phyloP scores from a whole-genome alignment of 2,113 vertebrate species.

The Andinoacara biseriatus region DNA sequence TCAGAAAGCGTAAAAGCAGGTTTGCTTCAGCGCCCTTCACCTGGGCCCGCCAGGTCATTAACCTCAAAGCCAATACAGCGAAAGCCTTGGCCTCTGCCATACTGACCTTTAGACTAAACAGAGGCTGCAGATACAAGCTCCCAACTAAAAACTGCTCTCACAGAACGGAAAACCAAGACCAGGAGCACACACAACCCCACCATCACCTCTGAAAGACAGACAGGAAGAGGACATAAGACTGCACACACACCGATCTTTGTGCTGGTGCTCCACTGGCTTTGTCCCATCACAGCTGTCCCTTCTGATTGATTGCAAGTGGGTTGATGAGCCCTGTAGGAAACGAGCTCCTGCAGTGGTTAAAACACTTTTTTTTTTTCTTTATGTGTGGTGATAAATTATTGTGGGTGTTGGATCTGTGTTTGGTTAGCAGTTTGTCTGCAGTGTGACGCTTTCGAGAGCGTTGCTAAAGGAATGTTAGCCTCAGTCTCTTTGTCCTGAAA shows the following conservation, averaged over 20 bases:
- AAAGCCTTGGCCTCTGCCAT: background rate
- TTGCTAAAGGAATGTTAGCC: background rate
- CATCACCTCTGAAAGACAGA: background rate
- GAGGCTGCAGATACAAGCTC: constrained; percentile 6
- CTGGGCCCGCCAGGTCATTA: background rate
- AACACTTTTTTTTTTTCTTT: constrained; percentile 4
- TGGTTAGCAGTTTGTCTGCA: background rate
- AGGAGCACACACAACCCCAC: background rate
- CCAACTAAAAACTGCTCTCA: background rate
- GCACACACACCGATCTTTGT: constrained; percentile 36
- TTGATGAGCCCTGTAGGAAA: constrained; percentile 25
- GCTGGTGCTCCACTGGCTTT: constrained; percentile 49
- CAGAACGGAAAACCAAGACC: constrained; percentile 7
- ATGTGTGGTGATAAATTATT: constrained; percentile 21
- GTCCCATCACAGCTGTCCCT: constrained; percentile 63
- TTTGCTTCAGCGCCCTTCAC: background rate
- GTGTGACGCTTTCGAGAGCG: background rate
- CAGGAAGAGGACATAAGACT: background rate
- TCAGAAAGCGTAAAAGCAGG: background rate
- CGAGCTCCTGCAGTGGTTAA: background rate
- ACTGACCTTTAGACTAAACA: constrained; percentile 4
- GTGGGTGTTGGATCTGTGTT: background rate
- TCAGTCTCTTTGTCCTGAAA: background rate
- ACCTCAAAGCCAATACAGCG: background rate
- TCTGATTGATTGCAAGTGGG: constrained; percentile 35